Evolutionary conservation across 2,888 invertebrate genomes (phyloP).

Genomic region (Cataglyphis altisquamis): DNA sequence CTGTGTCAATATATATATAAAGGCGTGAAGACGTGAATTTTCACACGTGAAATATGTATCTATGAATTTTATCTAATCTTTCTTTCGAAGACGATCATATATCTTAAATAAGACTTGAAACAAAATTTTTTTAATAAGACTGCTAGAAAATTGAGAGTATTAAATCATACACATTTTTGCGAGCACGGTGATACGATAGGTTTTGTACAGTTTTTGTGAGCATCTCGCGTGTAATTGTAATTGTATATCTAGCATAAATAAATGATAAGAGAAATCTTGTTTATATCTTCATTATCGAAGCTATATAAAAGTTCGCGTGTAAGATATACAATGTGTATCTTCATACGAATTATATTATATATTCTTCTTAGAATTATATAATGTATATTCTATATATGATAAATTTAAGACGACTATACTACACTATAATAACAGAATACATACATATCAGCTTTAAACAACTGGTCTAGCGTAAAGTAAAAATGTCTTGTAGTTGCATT

Average conservation of each 20-base stretch:
- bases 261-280: slow-evolving; percentile 11
- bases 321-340: background rate
- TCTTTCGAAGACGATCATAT: too few species aligned
- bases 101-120: too few species aligned
- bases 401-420: background rate
- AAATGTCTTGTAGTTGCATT: background rate
- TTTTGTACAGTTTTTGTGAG: too few species aligned
- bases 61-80: too few species aligned
- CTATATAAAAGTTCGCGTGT: background rate
- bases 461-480: background rate
- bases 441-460: background rate
- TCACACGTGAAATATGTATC: too few species aligned
- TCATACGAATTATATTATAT: background rate
- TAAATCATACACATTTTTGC: background rate
- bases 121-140: too few species aligned
- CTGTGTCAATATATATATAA: too few species aligned
- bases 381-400: background rate
- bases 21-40: too few species aligned
- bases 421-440: background rate
- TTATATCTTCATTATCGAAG: slow-evolving; percentile 20
- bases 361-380: background rate
- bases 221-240: background rate
- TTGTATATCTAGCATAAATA: background rate
- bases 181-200: background rate
- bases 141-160: too few species aligned